phyloP scores from a whole-genome alignment of 2,888 invertebrate species.

The Meganola albula region DNA sequence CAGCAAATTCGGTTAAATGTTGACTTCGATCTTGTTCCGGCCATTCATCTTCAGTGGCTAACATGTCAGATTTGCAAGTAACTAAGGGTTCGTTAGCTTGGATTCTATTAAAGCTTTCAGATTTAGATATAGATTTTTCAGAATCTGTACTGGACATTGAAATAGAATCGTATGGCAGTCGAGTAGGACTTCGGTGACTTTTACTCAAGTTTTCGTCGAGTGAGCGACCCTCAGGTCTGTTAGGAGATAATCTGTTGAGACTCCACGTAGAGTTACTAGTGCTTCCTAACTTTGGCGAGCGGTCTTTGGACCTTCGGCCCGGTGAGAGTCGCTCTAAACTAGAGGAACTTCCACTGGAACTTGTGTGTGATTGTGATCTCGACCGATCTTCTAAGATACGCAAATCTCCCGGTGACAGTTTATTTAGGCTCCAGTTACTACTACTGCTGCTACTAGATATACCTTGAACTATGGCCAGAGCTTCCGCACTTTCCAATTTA shows the following conservation, averaged over 20 bases:
- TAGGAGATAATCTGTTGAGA: constrained; percentile 67
- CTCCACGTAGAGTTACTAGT: constrained; percentile 75
- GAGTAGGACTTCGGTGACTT: constrained; percentile 68
- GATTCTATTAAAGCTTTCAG: constrained; percentile 71
- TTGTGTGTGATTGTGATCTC: constrained; percentile 69
- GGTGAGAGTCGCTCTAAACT: constrained; percentile 71
- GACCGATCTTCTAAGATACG: constrained; percentile 68
- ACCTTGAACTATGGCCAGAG: constrained; percentile 66
- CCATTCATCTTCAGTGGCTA: constrained; percentile 76
- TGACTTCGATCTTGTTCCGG: constrained; percentile 80
- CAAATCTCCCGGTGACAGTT: constrained; percentile 70
- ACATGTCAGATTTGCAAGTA: constrained; percentile 71
- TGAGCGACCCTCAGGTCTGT: constrained; percentile 68
- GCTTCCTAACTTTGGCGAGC: constrained; percentile 71
- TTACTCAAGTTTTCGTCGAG: constrained; percentile 67
- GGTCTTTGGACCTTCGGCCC: constrained; percentile 68
- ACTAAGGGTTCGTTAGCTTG: constrained; percentile 72
- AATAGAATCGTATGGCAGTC: constrained; percentile 67
- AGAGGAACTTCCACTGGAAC: constrained; percentile 72
- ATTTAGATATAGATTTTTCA: constrained; percentile 72
- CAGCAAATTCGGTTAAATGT: constrained; percentile 87
- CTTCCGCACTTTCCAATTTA: constrained; percentile 67
- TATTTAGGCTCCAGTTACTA: constrained; percentile 74
- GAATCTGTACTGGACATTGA: constrained; percentile 73
- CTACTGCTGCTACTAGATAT: constrained; percentile 73